These are phyloP conservation scores for Agonopterix heracliana DNA, from an alignment of 2,888 invertebrate genomes.

Conservation along the genomic window DNA sequence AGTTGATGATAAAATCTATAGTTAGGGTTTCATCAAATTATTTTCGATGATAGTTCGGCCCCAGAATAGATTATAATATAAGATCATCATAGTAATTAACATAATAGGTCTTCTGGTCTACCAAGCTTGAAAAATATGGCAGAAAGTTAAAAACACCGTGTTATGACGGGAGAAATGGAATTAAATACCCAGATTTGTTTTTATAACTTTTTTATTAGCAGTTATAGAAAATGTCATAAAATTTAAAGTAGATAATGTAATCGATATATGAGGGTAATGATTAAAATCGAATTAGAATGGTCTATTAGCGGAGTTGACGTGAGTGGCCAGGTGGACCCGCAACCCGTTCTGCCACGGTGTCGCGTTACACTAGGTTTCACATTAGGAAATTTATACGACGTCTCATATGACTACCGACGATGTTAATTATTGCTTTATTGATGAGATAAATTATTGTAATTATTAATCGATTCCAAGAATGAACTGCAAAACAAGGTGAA, in stretches of 20 bases:
- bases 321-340: conserved; percentile 56
- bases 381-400: conserved; percentile 74
- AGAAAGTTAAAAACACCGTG: too few species aligned
- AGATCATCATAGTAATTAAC: too few species aligned
- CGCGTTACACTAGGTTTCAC: conserved; percentile 72
- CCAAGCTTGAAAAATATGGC: too few species aligned
- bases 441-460: conserved; percentile 66
- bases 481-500: conserved; percentile 70
- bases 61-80: too few species aligned
- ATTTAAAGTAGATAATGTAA: conserved; percentile 17
- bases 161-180: too few species aligned
- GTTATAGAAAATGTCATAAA: neutral
- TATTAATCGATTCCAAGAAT: conserved; percentile 68
- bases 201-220: neutral
- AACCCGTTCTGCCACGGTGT: conserved; percentile 58
- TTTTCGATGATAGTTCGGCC: too few species aligned
- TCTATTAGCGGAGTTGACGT: conserved; percentile 58
- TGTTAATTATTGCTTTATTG: conserved; percentile 72
- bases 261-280: conserved; percentile 29
- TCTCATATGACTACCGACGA: conserved; percentile 66
- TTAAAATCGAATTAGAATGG: conserved; percentile 38
- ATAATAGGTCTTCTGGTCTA: too few species aligned
- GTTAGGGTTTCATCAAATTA: too few species aligned
- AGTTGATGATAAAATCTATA: too few species aligned
- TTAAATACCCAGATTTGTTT: neutral